Percentiles rank a stretch among this genome's conserved stretches.
Evolutionary conservation across 2,888 invertebrate genomes (phyloP).

Genomic region (Rhagonycha fulva): DNA sequence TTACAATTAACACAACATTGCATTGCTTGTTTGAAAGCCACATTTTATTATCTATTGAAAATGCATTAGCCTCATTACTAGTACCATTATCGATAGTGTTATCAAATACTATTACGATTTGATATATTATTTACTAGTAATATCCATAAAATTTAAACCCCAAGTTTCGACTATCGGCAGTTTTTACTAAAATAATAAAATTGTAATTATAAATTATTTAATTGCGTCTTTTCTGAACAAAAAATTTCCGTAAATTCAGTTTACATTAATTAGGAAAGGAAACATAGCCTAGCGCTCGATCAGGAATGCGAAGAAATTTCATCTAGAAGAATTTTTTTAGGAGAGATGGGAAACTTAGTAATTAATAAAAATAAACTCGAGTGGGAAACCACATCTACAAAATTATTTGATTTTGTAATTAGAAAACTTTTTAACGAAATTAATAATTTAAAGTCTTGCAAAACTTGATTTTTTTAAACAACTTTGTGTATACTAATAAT

Average conservation of each 20-base stretch:
- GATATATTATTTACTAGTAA: not conserved
- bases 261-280: not conserved
- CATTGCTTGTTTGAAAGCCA: not conserved
- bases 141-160: too few relatives aligned
- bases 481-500: not conserved
- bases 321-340: not conserved
- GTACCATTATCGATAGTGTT: not conserved
- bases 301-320: not conserved
- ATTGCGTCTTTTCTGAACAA: too few relatives aligned
- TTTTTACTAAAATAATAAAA: too few relatives aligned
- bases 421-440: not conserved
- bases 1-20: not conserved
- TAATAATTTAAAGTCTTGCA: not conserved
- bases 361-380: not conserved
- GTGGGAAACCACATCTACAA: not conserved
- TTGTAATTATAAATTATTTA: too few relatives aligned
- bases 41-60: not conserved
- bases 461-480: not conserved
- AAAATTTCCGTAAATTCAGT: too few relatives aligned
- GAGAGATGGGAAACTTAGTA: not conserved
- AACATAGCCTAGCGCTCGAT: not conserved
- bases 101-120: not conserved
- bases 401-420: not conserved
- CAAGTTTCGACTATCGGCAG: too few relatives aligned
- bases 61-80: not conserved